Base-by-base conservation (phyloP, 2,888 invertebrate genomes). In the Lasius fuliginosus region DNA sequence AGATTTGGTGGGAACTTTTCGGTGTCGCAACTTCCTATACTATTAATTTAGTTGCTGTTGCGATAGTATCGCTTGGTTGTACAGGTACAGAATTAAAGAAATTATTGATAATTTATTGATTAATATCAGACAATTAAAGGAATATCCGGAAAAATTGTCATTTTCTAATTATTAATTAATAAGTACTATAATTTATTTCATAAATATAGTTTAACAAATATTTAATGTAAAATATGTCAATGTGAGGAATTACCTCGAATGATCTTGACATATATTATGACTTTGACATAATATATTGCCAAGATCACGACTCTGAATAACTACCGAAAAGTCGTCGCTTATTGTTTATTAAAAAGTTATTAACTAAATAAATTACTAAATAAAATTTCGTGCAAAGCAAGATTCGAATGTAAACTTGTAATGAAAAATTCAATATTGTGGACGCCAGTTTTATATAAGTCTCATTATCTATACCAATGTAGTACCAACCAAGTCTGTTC, bases 1-100 rank as follows among this genome's bases (percentile, higher is more conserved):
- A 98, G 95, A 97, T 99, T 83, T 98, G 98, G 94, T 98, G 97
- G 97, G 97, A 98, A 90, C 96, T 97, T 33, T 98, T 98, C 94
- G 97, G 97, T 1, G 95, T 96, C 0, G 96, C 96, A n/a, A 97
- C 97, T 0, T 98, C 98, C 0, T 99, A 99, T 93, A 97, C 96
- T 33, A 97, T 98, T 73, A 98, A 98, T 94, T 95, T 98, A 92
- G 96, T 97, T 1, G 98, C 98, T 0, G 97, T 98, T 11, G 98
- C 98, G 11, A 96, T 98, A 60, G 98, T 98, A 0, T 98, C 98
- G 1, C 96, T 98, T 83, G 98, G 98, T 6, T 98, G 98, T 93
- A 98, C 98, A 95, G 96, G 97, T 97, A 95, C 85, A 86, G 30
- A 49, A 49, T 49, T 77, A 40, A 64, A 75, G n/a, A 46, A 15